Evolutionary conservation across 2,888 invertebrate genomes (phyloP).

Genomic region (Zygogramma bicolorata): DNA sequence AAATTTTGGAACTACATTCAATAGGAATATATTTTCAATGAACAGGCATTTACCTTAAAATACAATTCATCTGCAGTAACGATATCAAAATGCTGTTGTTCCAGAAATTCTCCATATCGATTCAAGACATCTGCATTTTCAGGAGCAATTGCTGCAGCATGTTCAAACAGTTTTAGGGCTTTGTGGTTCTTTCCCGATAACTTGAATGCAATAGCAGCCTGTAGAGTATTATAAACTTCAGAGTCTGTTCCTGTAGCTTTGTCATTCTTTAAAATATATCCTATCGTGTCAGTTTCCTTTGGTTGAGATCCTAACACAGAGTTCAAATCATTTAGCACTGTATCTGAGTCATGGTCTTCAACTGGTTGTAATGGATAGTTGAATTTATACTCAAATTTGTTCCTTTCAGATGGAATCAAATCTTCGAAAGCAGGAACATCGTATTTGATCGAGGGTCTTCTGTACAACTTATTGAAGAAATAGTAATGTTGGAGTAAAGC

Average conservation of each 20-base stretch:
- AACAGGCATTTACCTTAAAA: constrained; percentile 71
- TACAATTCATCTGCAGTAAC: constrained; percentile 93
- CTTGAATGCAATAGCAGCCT: constrained; percentile 88
- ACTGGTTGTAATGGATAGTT: constrained; percentile 50
- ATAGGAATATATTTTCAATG: neutral
- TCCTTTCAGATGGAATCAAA: constrained; percentile 59
- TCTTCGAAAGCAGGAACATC: constrained; percentile 63
- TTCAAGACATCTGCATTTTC: constrained; percentile 92
- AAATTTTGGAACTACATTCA: neutral
- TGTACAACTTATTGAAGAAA: constrained; percentile 55
- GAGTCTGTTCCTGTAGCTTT: constrained; percentile 65
- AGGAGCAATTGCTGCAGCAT: constrained; percentile 92
- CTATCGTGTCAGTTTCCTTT: constrained; percentile 31
- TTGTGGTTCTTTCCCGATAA: constrained; percentile 85
- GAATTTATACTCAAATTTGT: constrained; percentile 46
- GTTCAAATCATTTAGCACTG: constrained; percentile 57
- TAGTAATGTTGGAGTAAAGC: constrained; percentile 63
- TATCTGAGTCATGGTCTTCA: constrained; percentile 52
- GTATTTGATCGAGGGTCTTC: constrained; percentile 51
- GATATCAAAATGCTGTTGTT: constrained; percentile 86
- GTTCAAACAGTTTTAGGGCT: constrained; percentile 87
- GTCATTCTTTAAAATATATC: constrained; percentile 43
- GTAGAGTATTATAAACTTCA: constrained; percentile 88
- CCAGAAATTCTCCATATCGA: constrained; percentile 93
- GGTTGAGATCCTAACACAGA: constrained; percentile 56